Conservation (phyloP, 1,140 invertebrate species). For the Aethina tumida region DNA sequence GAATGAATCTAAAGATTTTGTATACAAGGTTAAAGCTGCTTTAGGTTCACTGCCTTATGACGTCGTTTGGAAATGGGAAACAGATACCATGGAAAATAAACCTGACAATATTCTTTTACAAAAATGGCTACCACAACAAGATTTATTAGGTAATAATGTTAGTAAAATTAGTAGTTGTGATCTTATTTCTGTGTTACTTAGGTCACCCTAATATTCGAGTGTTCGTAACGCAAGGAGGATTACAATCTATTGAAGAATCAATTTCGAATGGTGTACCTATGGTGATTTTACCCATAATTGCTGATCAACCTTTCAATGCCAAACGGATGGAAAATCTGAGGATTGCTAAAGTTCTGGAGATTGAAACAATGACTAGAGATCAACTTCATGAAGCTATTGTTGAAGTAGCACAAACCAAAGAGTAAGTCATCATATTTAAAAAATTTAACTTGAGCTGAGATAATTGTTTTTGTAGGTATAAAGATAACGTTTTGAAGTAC, state of each 20-base stretch:
- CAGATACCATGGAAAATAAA: slow-evolving; percentile 26
- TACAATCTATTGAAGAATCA: slow-evolving; percentile 40
- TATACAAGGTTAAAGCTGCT: slow-evolving; percentile 34
- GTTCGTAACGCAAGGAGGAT: slow-evolving; percentile 44
- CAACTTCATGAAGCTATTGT: no score
- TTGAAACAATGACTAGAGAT: no score
- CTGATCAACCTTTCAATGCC: slow-evolving; percentile 32
- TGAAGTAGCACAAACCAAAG: no score
- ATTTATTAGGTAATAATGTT: slow-evolving; percentile 57
- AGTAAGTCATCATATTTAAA: no score
- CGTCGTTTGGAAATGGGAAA: slow-evolving; percentile 48
- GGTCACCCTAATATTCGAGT: slow-evolving; percentile 36
- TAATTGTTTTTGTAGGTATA: slow-evolving; percentile 36
- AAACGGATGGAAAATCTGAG: slow-evolving; percentile 16
- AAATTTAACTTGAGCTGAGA: slow-evolving; percentile 1
- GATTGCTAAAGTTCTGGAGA: no score
- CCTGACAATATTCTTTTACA: slow-evolving; percentile 38
- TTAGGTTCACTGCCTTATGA: slow-evolving; percentile 40
- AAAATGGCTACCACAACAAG: slow-evolving; percentile 49
- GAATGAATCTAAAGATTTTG: slow-evolving; percentile 30
- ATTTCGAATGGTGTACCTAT: slow-evolving; percentile 41
- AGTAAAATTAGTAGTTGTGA: no score
- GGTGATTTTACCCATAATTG: slow-evolving; percentile 36
- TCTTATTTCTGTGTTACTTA: no score
- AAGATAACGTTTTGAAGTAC: slow-evolving; percentile 28